Evolutionary conservation across 2,888 invertebrate species (phyloP), one percentile per base, ranked within the genome.

Genomic region (Trissolcus japonicus): DNA sequence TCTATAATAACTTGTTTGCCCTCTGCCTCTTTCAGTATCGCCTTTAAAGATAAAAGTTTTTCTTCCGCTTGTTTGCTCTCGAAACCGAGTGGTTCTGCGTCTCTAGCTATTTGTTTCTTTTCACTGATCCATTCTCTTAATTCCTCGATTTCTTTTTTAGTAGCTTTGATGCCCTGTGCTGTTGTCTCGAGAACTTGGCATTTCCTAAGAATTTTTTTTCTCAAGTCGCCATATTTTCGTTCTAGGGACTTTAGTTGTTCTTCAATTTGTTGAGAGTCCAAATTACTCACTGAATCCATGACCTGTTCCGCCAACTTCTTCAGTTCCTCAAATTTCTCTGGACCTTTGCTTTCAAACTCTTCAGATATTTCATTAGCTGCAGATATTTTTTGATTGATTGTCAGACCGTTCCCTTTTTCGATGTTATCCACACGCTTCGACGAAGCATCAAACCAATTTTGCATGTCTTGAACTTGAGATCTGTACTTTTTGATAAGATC

Each of bases 211-310:
- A 96, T 92, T 63, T 96, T 93, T 87, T 96, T 97, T 0, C 93
- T 92, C 0, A 96, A 92, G 84, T 97, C 97, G 78, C 94, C 94
- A 84, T 95, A 94, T 77, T 95, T 92, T 79, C 96, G 92, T 86
- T 97, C 96, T 0, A 95, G 91, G 0, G 95, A 94, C 87, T 95
- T 96, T 87, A 95, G 91, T 89, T 95, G 95, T 87, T 97, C 97
- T 86, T 96, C 96, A 1, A 97, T 94, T 90, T 97, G 96, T 86
- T 97, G 96, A 0, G 95, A 94, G 86, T 97, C 97, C 79, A 96
- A 90, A 87, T 96, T 96, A 87, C 95, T 96, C 11, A 96, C 95
- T 25, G 95, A 93, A 78, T 95, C 94, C 71, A 93, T 93, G 6
- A 96, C 94, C 86, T 93, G 92, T 0, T 92, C 91, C 1, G 94